Evolutionary conservation across 2,113 vertebrate genomes (phyloP).

Genomic region (Dermatemys mawii): DNA sequence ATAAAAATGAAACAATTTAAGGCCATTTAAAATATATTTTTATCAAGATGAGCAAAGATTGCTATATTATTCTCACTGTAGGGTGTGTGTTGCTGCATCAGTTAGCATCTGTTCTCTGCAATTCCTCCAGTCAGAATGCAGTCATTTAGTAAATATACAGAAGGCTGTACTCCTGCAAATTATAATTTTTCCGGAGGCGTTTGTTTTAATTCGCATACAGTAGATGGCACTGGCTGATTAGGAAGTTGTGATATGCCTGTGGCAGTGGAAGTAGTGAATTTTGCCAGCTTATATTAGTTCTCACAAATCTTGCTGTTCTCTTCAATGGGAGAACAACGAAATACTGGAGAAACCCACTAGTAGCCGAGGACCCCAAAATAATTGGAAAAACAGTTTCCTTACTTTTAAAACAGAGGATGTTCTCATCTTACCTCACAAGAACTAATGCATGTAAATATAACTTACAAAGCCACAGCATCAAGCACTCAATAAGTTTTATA

Average conservation of each 20-base stretch:
- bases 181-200: constrained; percentile 58
- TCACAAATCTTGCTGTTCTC: background rate
- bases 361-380: background rate
- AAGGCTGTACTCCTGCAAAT: constrained; percentile 42
- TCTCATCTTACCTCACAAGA: background rate
- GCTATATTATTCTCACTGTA: constrained; percentile 77
- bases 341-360: background rate
- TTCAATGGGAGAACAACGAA: background rate
- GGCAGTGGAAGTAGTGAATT: background rate
- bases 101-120: constrained; percentile 79
- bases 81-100: constrained; percentile 65
- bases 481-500: background rate
- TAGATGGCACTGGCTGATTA: constrained; percentile 70
- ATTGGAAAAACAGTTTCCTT: background rate
- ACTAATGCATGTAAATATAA: background rate
- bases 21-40: constrained; percentile 78
- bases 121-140: constrained; percentile 70
- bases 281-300: background rate
- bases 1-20: constrained; percentile 70
- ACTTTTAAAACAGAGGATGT: background rate
- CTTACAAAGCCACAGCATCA: background rate
- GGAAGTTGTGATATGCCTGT: background rate
- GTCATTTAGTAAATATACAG: constrained; percentile 74
- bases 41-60: constrained; percentile 66
- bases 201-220: constrained; percentile 42